Conservation (phyloP, 2,797 vertebrate genomes). For the Sardinella longiceps region DNA sequence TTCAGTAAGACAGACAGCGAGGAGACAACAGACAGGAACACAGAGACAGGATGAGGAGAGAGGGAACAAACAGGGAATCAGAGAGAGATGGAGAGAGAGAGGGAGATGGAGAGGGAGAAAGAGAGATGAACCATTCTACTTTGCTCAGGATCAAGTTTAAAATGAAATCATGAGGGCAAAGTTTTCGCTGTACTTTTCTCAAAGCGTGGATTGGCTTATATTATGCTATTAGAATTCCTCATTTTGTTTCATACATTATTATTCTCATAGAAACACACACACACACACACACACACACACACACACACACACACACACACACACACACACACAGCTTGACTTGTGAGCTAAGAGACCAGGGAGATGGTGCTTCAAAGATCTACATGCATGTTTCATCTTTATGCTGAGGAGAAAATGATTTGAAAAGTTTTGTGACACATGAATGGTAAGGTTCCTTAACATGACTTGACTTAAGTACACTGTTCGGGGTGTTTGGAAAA, state of each 20-base stretch:
- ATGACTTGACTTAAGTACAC: not conserved
- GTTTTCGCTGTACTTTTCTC: not conserved
- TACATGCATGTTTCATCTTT: not conserved
- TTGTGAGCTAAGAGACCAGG: too few relatives aligned
- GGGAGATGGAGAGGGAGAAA: not conserved
- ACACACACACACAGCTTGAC: too few relatives aligned
- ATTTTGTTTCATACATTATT: not conserved
- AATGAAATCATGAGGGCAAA: not conserved
- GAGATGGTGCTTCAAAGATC: not conserved
- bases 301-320: not conserved
- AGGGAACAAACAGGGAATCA: not conserved
- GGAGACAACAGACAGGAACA: not conserved
- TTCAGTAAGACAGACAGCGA: slow-evolving; percentile 18
- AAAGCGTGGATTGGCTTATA: not conserved
- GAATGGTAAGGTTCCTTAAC: not conserved
- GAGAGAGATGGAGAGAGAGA: not conserved
- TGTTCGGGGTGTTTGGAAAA: not conserved
- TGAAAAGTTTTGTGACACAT: not conserved
- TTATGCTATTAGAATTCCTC: not conserved
- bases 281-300: not conserved
- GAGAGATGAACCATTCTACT: not conserved
- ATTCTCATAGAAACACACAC: not conserved
- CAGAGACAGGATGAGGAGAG: not conserved
- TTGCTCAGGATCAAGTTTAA: not conserved
- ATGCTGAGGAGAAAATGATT: not conserved